Conservation (phyloP, 2,888 invertebrate genomes). For the Pecten maximus region DNA sequence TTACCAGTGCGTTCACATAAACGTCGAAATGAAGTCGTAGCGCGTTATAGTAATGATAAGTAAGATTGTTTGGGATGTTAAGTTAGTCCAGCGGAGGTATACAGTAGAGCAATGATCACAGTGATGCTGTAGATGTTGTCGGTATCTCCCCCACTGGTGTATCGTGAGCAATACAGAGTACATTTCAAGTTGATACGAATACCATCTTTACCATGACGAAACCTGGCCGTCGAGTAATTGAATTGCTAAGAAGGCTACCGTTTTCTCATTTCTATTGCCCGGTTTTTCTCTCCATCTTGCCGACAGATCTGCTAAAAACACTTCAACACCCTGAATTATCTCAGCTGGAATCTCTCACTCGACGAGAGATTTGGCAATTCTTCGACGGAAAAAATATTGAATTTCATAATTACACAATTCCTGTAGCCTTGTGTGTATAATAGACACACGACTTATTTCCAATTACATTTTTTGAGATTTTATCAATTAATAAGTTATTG, state of each 20-base stretch:
- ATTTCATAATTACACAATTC: neutral
- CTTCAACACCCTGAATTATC: constrained; percentile 15
- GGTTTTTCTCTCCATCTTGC: neutral
- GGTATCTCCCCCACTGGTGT: neutral
- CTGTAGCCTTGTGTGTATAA: neutral
- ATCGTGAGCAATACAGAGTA: neutral
- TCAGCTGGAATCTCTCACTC: neutral
- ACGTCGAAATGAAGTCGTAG: neutral
- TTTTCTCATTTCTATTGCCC: constrained; percentile 1
- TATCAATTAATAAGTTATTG: constrained; percentile 1
- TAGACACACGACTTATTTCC: neutral
- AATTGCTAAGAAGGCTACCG: constrained; percentile 10
- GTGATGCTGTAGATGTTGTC: neutral
- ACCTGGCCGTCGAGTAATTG: neutral
- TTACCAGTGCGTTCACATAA: neutral
- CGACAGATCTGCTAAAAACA: neutral
- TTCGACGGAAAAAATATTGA: constrained; percentile 22
- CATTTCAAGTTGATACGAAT: constrained; percentile 12
- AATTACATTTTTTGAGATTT: constrained; percentile 1
- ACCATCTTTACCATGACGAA: neutral
- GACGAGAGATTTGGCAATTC: constrained; percentile 1
- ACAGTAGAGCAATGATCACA: neutral
- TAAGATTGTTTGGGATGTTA: neutral
- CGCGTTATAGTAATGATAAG: neutral
- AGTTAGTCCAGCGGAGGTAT: neutral